Conservation (phyloP, 2,797 vertebrate genomes). For the Gila robusta region DNA sequence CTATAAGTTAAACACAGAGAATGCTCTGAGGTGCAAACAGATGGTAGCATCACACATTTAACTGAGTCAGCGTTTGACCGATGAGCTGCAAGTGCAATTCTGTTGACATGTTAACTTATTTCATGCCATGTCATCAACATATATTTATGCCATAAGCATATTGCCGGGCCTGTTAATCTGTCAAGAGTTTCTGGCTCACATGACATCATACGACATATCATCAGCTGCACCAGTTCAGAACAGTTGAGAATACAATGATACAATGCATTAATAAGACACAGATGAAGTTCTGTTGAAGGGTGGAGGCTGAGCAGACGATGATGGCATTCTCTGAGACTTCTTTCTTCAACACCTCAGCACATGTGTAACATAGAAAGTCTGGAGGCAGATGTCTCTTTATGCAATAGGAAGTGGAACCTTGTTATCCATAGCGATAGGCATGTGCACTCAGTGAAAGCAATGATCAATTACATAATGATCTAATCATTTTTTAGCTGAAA, state of each 20-base stretch:
- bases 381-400: conserved; percentile 13
- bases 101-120: conserved; percentile 48
- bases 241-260: conserved; percentile 42
- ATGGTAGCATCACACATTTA: conserved; percentile 39
- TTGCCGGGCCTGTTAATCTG: conserved; percentile 27
- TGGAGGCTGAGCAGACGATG: conserved; percentile 37
- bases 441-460: not conserved
- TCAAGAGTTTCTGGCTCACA: conserved; percentile 34
- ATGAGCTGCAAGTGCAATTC: conserved; percentile 24
- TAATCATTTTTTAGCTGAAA: not conserved
- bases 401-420: conserved; percentile 16
- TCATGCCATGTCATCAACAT: conserved; percentile 41
- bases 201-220: conserved; percentile 54
- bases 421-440: not conserved
- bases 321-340: conserved; percentile 2
- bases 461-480: not conserved
- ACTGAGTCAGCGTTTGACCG: conserved; percentile 23
- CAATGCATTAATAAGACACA: conserved; percentile 40
- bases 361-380: conserved; percentile 18
- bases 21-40: conserved; percentile 47
- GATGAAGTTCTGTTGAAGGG: conserved; percentile 38
- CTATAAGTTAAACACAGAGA: conserved; percentile 47
- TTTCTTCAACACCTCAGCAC: conserved; percentile 27
- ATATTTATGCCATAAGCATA: conserved; percentile 41
- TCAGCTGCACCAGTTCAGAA: conserved; percentile 2